phyloP scores from a whole-genome alignment of 2,797 vertebrate genomes.

The Rallus crepitans region DNA sequence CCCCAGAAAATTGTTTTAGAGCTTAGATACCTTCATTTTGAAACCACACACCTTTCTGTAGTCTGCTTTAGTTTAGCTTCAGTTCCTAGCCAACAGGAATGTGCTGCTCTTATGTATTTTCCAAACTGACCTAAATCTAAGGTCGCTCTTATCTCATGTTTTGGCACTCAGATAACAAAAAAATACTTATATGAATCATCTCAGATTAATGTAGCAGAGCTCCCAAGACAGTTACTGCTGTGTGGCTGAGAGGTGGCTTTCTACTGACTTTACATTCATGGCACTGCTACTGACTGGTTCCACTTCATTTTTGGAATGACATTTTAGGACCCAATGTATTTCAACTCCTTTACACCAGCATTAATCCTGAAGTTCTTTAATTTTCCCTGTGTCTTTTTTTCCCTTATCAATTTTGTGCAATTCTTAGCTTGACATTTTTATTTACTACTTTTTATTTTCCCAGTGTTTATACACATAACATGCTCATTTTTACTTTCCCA shows the following conservation, averaged over 20 bases:
- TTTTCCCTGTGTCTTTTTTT: not conserved
- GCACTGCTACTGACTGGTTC: not conserved
- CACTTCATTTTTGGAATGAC: not conserved
- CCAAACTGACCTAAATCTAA: not conserved
- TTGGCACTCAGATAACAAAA: not conserved
- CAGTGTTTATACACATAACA: not conserved
- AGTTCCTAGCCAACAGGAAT: not conserved
- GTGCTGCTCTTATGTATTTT: not conserved
- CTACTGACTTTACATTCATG: not conserved
- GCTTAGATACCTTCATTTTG: not conserved
- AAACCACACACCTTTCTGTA: not conserved
- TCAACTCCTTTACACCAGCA: not conserved
- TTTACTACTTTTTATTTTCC: not conserved
- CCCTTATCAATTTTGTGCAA: not conserved
- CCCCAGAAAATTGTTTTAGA: not conserved
- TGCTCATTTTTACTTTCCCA: not conserved
- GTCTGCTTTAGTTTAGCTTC: not conserved
- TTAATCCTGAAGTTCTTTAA: not conserved
- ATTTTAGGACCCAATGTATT: not conserved
- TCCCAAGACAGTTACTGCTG: not conserved
- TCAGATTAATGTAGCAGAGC: not conserved
- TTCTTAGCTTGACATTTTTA: conserved; percentile 18
- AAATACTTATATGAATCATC: not conserved
- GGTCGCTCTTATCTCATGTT: not conserved
- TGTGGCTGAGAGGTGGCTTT: not conserved